Conservation (phyloP, 2,888 invertebrate species). For the Cephus nigrinus region DNA sequence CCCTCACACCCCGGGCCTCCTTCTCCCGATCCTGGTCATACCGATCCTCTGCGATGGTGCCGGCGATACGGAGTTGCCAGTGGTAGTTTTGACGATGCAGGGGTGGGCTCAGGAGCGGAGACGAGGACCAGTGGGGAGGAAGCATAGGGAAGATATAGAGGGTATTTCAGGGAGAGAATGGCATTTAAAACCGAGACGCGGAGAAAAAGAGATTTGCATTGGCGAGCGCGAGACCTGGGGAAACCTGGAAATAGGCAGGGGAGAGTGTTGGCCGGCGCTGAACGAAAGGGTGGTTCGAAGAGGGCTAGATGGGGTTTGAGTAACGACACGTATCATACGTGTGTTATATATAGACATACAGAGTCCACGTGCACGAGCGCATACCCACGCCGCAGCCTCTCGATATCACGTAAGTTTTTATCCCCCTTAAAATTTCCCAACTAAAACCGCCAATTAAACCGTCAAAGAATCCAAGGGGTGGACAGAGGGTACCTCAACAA, state of each 20-base stretch:
- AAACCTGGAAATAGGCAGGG: constrained; percentile 10
- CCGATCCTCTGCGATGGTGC: not conserved
- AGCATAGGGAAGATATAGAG: constrained; percentile 29
- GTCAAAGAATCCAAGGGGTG: not conserved
- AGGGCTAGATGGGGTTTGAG: constrained; percentile 43
- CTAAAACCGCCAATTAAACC: constrained; percentile 19
- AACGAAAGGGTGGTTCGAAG: constrained; percentile 29
- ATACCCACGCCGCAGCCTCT: not conserved
- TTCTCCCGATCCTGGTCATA: not conserved
- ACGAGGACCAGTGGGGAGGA: constrained; percentile 24
- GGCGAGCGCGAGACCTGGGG: constrained; percentile 28
- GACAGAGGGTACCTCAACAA: not conserved
- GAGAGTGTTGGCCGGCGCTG: constrained; percentile 34
- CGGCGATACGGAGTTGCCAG: constrained; percentile 32
- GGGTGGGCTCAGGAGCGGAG: constrained; percentile 22
- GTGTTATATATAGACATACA: constrained; percentile 20
- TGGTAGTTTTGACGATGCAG: constrained; percentile 35
- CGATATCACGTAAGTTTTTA: constrained; percentile 53
- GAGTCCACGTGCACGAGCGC: not conserved
- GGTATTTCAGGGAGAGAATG: constrained; percentile 42
- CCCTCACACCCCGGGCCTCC: not conserved
- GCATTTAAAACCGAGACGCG: constrained; percentile 60
- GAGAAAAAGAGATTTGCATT: constrained; percentile 61
- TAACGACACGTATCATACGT: constrained; percentile 57
- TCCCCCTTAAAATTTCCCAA: constrained; percentile 42